Evolutionary conservation across 2,113 vertebrate species (phyloP).

Genomic region (Esox niger): DNA sequence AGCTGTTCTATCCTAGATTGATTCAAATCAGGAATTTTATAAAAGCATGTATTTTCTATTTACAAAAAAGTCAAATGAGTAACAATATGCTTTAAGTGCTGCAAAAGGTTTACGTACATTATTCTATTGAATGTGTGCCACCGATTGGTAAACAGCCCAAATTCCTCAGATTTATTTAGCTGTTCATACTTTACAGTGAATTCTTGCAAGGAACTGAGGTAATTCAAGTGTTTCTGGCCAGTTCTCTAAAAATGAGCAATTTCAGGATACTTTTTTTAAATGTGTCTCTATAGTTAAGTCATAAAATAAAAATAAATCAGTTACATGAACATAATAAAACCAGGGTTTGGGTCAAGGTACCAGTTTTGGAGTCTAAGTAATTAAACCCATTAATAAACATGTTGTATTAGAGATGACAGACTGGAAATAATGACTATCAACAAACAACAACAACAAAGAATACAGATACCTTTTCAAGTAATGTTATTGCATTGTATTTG

Average conservation of each 20-base stretch:
- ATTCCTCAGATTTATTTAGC: constrained; percentile 55
- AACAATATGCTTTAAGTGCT: constrained; percentile 48
- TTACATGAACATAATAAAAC: constrained; percentile 23
- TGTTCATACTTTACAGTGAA: constrained; percentile 60
- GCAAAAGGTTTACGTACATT: constrained; percentile 59
- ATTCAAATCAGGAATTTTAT: not conserved
- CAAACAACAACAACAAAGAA: too few relatives aligned
- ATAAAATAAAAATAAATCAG: constrained; percentile 11
- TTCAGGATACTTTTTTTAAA: constrained; percentile 4
- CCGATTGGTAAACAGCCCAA: constrained; percentile 72
- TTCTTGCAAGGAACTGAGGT: constrained; percentile 60
- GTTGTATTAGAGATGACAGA: too few relatives aligned
- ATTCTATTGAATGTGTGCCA: constrained; percentile 57
- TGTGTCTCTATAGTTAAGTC: not conserved
- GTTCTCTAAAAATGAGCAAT: constrained; percentile 22
- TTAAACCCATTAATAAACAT: too few relatives aligned
- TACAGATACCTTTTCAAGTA: too few relatives aligned
- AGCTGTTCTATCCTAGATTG: not conserved
- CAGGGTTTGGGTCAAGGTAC: not conserved
- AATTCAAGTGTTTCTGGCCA: constrained; percentile 53
- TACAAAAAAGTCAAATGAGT: constrained; percentile 61
- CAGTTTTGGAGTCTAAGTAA: too few relatives aligned
- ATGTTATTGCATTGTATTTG: too few relatives aligned
- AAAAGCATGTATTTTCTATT: constrained; percentile 47
- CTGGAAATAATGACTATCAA: too few relatives aligned